Evolutionary conservation across 2,113 vertebrate species (phyloP).

Genomic region (Muntiacus reevesi): DNA sequence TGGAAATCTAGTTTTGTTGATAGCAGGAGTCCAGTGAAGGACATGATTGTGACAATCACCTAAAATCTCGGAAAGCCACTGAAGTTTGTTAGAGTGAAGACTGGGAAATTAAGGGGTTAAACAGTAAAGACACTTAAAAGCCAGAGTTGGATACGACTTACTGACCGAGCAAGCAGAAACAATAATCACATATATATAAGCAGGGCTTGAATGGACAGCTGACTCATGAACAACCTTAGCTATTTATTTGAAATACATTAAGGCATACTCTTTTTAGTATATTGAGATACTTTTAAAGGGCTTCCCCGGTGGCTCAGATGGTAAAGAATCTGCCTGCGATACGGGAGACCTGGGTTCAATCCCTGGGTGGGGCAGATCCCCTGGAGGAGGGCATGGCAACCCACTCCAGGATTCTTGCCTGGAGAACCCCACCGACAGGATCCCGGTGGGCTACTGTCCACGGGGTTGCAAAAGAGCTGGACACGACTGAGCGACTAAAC

Average conservation of each 20-base stretch:
- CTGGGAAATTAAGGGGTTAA: fast-evolving
- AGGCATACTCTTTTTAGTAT: background rate
- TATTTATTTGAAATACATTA: background rate
- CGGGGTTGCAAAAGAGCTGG: background rate
- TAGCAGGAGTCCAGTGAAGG: background rate
- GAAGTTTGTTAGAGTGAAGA: too few species aligned
- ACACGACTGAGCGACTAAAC: background rate
- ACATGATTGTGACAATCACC: background rate
- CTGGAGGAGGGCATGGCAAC: background rate
- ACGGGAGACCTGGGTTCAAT: background rate
- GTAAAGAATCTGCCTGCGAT: background rate
- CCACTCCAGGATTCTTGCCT: background rate
- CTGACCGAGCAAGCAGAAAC: background rate
- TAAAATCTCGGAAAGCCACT: background rate
- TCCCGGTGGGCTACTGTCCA: background rate
- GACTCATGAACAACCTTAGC: too few species aligned
- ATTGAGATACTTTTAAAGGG: background rate
- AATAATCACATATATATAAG: background rate
- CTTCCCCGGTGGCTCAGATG: background rate
- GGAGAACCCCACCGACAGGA: background rate
- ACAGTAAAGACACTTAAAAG: background rate
- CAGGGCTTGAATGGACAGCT: background rate
- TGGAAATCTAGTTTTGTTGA: background rate
- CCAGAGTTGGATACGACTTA: background rate
- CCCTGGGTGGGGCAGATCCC: background rate